Base-by-base conservation (phyloP, 1,140 invertebrate genomes). In the Ooceraea biroi region DNA sequence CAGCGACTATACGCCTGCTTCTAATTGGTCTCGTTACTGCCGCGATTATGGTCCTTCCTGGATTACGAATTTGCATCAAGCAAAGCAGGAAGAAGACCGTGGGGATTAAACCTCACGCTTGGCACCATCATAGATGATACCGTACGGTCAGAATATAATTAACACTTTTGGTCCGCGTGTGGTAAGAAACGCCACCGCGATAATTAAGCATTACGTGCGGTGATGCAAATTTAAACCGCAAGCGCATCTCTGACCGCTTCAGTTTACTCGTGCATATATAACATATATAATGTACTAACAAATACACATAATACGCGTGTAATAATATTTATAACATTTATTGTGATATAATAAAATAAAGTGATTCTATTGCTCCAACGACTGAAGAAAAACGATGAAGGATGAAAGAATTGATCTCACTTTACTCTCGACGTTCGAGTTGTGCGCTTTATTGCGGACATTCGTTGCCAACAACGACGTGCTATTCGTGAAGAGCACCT, bases 101-200 rank as follows among this genome's bases (percentile, higher is more conserved):
- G 19, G 41, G n/a, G 12, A 69, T 80, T 69, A 80, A 80, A 57
- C 57, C 25, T 71, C 72, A 27, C 19, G 63, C 36, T 27, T 27
- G 22, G 46, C 46, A 46, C 44, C 36, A 65, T 17, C 17, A n/a
- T n/a, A 12, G 10, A 52, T 30, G 17, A 3, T 80, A 71, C 69
- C 48, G 50, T 36, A 7, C 12, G 76, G 65, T 19, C 50, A n/a
- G 17, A 46, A 50, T 44, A 22, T 69, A 80, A 80, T 69, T 80
- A 71, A 80, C 50, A 46, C 52, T 71, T 57, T 80, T 22, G 36
- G 76, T 58, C 36, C n/a, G 1, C 14, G 52, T 55, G 7, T 22
- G 50, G 65, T 69, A 71, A 80, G 65, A 80, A 71, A 71, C 52
- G 50, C 36, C 25, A 58, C 65, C 66, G 65, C 65, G n/a, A 71